Evolutionary conservation across 2,113 vertebrate species (phyloP).

Genomic region (Nematolebias whitei): DNA sequence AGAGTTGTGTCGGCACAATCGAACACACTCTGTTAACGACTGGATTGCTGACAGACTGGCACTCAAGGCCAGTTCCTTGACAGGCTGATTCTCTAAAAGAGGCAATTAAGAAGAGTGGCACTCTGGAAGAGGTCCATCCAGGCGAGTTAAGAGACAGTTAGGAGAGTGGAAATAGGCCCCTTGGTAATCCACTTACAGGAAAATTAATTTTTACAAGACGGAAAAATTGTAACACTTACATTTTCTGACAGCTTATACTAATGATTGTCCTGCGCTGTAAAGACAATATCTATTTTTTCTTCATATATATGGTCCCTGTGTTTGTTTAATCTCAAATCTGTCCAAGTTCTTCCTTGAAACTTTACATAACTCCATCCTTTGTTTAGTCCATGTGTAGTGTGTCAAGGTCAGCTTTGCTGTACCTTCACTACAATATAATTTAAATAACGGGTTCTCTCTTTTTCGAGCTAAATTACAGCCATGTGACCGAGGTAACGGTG

Average conservation of each 20-base stretch:
- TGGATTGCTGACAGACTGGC: slow-evolving; percentile 30
- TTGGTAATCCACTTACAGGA: slow-evolving; percentile 65
- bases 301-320: too few species aligned
- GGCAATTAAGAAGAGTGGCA: slow-evolving; percentile 66
- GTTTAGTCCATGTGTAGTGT: background rate
- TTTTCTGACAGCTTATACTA: slow-evolving; percentile 11
- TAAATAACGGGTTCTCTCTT: too few species aligned
- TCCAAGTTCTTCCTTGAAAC: too few species aligned
- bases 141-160: slow-evolving; percentile 37
- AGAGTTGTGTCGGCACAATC: background rate
- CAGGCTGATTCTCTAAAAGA: slow-evolving; percentile 54
- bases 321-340: too few species aligned
- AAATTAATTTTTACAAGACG: slow-evolving; percentile 50
- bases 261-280: slow-evolving; percentile 18
- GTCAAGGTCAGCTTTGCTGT: too few species aligned
- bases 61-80: slow-evolving; percentile 32
- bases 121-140: slow-evolving; percentile 65
- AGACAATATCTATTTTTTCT: background rate
- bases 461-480: too few species aligned
- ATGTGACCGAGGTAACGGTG: too few species aligned
- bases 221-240: slow-evolving; percentile 29
- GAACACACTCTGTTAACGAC: slow-evolving; percentile 12
- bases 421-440: too few species aligned
- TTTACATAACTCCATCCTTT: background rate
- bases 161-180: slow-evolving; percentile 32